phyloP scores from a whole-genome alignment of 2,113 vertebrate genomes.

The Stictonetta naevosa region DNA sequence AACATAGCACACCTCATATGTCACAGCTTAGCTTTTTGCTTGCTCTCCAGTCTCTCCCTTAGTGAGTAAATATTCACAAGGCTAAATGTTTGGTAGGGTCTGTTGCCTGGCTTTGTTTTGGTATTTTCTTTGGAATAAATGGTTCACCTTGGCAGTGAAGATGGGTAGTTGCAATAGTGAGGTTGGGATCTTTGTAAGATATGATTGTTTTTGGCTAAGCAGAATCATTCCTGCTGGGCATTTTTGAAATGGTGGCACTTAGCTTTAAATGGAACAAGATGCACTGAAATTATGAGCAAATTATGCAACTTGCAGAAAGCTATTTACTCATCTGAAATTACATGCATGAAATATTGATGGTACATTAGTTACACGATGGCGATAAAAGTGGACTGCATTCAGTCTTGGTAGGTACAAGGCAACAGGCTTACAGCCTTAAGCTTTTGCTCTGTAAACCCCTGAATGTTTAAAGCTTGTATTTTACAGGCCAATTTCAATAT shows the following conservation, averaged over 20 bases:
- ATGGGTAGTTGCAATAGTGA: not conserved
- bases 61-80: not conserved
- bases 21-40: slow-evolving; percentile 66
- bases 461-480: not conserved
- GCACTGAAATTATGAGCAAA: slow-evolving; percentile 49
- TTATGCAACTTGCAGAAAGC: slow-evolving; percentile 46
- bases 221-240: not conserved
- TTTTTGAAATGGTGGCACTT: slow-evolving; percentile 24
- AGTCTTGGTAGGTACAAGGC: not conserved
- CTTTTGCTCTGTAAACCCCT: not conserved
- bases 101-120: slow-evolving; percentile 34
- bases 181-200: not conserved
- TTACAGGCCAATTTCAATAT: not conserved
- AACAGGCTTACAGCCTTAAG: not conserved
- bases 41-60: not conserved
- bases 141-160: not conserved
- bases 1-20: slow-evolving; percentile 78
- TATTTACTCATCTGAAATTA: slow-evolving; percentile 42
- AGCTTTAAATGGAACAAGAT: slow-evolving; percentile 43
- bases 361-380: not conserved
- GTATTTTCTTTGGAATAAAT: not conserved
- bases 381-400: not conserved
- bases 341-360: slow-evolving; percentile 28
- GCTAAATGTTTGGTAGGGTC: not conserved
- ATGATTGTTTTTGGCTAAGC: not conserved